Evolutionary conservation across 2,113 vertebrate species (phyloP), one percentile per base, ranked within the genome.

Genomic region (Nerophis lumbriciformis): DNA sequence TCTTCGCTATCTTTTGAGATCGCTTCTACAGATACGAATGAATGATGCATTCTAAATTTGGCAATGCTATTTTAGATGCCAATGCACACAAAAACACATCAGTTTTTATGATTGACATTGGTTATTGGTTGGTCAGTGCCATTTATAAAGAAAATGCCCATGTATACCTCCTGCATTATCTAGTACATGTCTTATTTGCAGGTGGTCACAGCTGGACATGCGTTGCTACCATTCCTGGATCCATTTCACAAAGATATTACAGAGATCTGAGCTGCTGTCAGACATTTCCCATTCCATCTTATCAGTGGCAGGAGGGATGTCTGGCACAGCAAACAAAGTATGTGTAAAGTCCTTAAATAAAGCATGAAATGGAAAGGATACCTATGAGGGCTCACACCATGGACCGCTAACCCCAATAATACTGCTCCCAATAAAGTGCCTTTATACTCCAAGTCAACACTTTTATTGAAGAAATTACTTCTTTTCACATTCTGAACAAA

Each of bases 251-350:
- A 85, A 84, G 66, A 87, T 80, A 90, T 87, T 87, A 85, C 83
- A 65, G 70, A 83, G 78, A 83, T 87, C 76, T 83, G 78, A 87
- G 85, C 69, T 38, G 59, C 83, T 82, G 80, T 83, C 83, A 81
- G 78, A 89, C 77, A 80, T 84, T 87, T 85, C 79, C 78, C 69
- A 85, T 89, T 85, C 76, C 52, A 48, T 81, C 83, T 88, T 81
- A 88, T 89, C 88, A 88, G 85, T 66, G 68, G 71, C 75, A 69
- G 83, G 76, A 88, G 85, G 79, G 85, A 85, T 85, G 83, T 89
- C 86, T 87, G 84, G 84, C 83, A 80, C 54, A 68, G 85, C 86
- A 86, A 87, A 88, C 84, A 87, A 85, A 83, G 82, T 78, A 80
- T 76, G 84, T 72, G 80, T 74, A 85, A 83, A 83, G 81, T 78